phyloP scores from a whole-genome alignment of 2,888 invertebrate genomes.

The Drosophila eohydei region DNA sequence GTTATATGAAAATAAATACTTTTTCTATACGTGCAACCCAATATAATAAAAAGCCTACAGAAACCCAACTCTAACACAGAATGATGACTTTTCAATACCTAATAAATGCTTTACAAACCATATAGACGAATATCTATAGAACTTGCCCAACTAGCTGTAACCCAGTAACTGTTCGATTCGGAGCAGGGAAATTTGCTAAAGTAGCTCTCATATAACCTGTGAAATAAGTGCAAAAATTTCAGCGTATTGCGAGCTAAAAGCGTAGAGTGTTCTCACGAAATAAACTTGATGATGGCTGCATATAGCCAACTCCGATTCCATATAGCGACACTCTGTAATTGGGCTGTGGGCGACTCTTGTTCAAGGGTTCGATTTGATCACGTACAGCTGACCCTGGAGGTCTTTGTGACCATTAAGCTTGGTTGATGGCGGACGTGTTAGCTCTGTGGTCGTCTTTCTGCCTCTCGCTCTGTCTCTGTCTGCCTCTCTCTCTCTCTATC shows the following conservation, averaged over 20 bases:
- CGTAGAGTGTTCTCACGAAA: neutral
- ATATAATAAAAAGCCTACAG: neutral
- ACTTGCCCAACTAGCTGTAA: neutral
- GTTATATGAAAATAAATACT: no score
- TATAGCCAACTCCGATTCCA: neutral
- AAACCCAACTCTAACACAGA: neutral
- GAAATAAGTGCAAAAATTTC: neutral
- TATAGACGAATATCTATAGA: neutral
- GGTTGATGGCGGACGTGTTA: constrained; percentile 43
- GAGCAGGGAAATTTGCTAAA: neutral
- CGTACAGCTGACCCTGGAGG: constrained; percentile 52
- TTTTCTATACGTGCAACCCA: neutral
- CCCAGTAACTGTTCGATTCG: neutral
- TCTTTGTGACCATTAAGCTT: constrained; percentile 56
- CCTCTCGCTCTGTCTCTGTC: neutral
- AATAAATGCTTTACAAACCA: neutral
- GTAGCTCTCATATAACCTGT: neutral
- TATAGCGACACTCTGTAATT: constrained; percentile 1
- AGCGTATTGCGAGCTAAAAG: neutral
- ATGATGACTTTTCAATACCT: neutral
- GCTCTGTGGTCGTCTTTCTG: neutral
- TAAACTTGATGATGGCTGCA: neutral
- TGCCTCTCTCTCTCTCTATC: neutral
- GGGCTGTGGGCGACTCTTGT: constrained; percentile 33
- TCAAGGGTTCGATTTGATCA: constrained; percentile 49